Conservation (phyloP, 2,113 vertebrate genomes). For the Canis aureus region DNA sequence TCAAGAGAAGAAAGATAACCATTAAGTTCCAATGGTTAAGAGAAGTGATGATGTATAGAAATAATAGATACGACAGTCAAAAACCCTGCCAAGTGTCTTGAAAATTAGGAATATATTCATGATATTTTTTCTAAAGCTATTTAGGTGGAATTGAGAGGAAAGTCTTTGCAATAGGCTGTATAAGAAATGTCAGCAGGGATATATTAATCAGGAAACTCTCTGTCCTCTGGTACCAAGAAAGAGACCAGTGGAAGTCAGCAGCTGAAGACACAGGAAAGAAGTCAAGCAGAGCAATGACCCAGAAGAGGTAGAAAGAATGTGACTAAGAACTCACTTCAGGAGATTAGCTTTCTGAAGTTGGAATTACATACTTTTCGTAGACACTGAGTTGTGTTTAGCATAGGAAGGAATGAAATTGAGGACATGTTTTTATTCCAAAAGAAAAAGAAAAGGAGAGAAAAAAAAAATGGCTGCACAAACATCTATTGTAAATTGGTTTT, state of each 20-base stretch:
- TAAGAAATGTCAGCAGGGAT: neutral
- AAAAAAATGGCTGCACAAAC: neutral
- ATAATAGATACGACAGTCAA: neutral
- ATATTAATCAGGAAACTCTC: neutral
- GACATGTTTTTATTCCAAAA: neutral
- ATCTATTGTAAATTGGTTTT: neutral
- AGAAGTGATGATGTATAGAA: neutral
- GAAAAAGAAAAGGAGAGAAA: neutral
- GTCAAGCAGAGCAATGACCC: neutral
- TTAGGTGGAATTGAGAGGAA: neutral
- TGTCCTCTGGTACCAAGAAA: neutral
- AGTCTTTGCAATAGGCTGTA: neutral
- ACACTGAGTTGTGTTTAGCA: neutral
- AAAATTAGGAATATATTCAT: neutral
- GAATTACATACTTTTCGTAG: neutral
- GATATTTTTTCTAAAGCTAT: neutral
- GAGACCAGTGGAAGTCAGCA: neutral
- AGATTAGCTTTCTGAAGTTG: neutral
- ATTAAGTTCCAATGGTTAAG: neutral
- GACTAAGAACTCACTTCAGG: neutral
- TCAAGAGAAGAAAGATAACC: neutral
- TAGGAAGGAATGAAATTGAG: neutral
- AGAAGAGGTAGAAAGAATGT: neutral
- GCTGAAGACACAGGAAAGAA: neutral
- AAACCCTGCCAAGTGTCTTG: neutral